Base-by-base conservation (phyloP, 1,140 invertebrate genomes). In the Drosophila busckii region DNA sequence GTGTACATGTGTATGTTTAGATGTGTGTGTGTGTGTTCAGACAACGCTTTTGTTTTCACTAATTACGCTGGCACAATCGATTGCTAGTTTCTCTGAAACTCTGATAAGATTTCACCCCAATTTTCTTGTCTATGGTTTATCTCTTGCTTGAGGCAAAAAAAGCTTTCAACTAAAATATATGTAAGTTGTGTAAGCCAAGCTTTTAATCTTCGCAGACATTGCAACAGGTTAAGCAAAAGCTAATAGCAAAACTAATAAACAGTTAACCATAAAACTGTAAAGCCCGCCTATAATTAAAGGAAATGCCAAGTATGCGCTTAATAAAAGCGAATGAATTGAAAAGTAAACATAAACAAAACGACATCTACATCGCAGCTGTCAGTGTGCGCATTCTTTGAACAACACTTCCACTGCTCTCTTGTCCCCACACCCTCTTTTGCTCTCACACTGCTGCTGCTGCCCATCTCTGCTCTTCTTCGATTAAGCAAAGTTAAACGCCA, bases 51-150 rank as follows among this genome's bases (percentile, higher is more conserved):
- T 32, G 9, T 29, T 37, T 23, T 31, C 28, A 13, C 13, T 54
- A 54, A 61, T 54, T 54, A 15, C 40, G 31, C 3, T 16, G 12
- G 2, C 29, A n/a, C n/a, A 64, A 66, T 48, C 49, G 49, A 61
- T 64, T 48, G 22, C 9, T 16, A 9, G 34, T 4, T 19, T 32
- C 28, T 40, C 7, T 15, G 40, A 7, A 20, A 28, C 26, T 31
- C 52, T 68, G 75, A 80, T 80, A 83, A 70, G 60, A 67, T 76
- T 80, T 80, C 75, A 62, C 76, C 58, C 26, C 53, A 70, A 44
- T 69, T 42, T 34, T 3, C 26, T 44, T 46, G 41, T 37, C 35
- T 49, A 7, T 17, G 19, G 17, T 31, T 55, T 46, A 68, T 75
- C 60, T 68, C 22, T n/a, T n/a, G n/a, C n/a, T n/a, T n/a, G n/a